Evolutionary conservation across 1,140 invertebrate genomes (phyloP), one percentile per base, ranked within the genome.

Genomic region (Aricia agestis): DNA sequence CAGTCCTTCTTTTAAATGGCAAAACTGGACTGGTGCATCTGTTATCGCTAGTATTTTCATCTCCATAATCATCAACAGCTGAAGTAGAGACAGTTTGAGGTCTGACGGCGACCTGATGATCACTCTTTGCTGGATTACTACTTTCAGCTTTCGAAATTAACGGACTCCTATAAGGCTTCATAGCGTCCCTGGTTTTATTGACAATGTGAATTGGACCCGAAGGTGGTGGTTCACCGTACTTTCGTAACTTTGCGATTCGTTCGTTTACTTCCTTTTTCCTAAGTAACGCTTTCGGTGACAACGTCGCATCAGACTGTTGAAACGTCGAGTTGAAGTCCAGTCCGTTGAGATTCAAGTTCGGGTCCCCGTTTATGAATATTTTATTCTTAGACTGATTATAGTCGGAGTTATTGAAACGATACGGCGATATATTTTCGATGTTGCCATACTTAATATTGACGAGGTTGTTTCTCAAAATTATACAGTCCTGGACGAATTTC

Each of bases 211-310:
- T 83, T 6, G 82, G 74, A 63, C 80, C 82, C 31, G 92, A 78
- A 15, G 86, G 85, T 2, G 91, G 90, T 10, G 91, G 89, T 78
- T 92, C 91, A 0, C 90, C 90, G 41, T 91, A 91, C 76, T 83
- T 85, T 84, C 85, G 85, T 72, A 92, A 72, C 79, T 78, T 87
- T 5, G 83, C 80, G 31, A 92, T 90, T 78, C 82, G 90, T 70
- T 84, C 80, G 32, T 87, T 82, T 0, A 89, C 74, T 67, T 78
- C 75, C 25, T 78, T 82, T 68, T 89, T 89, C 63, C 84, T 79
- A 63, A 78, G 17, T 63, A 86, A 71, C 6, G 68, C 18, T 72
- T 76, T 74, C 17, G 82, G 80, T 0, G 83, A 83, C 19, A 83
- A 10, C 7, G 84, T 79, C 13, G 78, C 78, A n/a, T 85, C 81